Evolutionary conservation across 1,140 invertebrate genomes (phyloP).

Genomic region (Mya arenaria): DNA sequence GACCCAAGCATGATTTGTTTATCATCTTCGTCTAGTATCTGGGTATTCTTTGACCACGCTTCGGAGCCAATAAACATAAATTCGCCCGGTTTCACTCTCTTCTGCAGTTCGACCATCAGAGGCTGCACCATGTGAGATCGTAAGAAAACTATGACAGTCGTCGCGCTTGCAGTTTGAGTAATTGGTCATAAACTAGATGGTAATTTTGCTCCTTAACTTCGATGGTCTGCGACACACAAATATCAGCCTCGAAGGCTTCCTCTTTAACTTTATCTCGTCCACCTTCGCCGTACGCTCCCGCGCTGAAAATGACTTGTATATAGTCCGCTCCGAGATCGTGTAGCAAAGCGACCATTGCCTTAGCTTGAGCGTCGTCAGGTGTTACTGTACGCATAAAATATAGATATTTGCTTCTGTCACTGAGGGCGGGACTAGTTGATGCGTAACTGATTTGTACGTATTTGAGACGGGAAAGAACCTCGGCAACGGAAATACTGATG

Average conservation of each 20-base stretch:
- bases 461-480: conserved; percentile 20
- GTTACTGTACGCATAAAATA: conserved; percentile 91
- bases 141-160: conserved; percentile 45
- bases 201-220: conserved; percentile 1
- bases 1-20: conserved; percentile 9
- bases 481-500: conserved; percentile 43
- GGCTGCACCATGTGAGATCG: background rate
- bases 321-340: conserved; percentile 44
- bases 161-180: conserved; percentile 13
- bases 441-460: conserved; percentile 87
- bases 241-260: conserved; percentile 3
- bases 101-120: conserved; percentile 12
- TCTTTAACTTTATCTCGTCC: conserved; percentile 35
- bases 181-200: conserved; percentile 18
- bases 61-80: conserved; percentile 39
- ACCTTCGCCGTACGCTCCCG: conserved; percentile 40
- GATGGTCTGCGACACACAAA: conserved; percentile 62
- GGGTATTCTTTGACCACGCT: conserved; percentile 3
- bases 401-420: conserved; percentile 87
- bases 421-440: conserved; percentile 87
- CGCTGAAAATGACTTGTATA: conserved; percentile 61
- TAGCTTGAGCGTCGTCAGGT: conserved; percentile 89
- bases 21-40: background rate
- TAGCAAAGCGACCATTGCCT: conserved; percentile 83
- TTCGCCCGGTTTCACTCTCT: conserved; percentile 16